Conservation (phyloP, 2,888 invertebrate genomes). For the Ptychoptera albimana region DNA sequence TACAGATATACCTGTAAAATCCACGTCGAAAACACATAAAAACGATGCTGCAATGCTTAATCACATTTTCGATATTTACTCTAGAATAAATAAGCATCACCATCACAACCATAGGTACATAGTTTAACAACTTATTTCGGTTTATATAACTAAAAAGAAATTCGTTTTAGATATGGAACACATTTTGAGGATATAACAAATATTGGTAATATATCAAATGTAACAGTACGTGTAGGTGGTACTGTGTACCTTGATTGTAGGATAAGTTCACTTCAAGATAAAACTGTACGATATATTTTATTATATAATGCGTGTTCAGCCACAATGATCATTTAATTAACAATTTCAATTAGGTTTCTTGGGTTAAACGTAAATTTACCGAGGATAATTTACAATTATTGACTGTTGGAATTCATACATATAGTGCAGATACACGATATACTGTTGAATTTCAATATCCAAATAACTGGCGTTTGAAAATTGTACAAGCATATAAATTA, state of each 20-base stretch:
- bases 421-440: slow-evolving; percentile 40
- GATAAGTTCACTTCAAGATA: slow-evolving; percentile 46
- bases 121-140: too few species aligned
- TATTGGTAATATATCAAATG: slow-evolving; percentile 39
- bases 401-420: slow-evolving; percentile 40
- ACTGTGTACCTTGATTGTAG: slow-evolving; percentile 47
- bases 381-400: slow-evolving; percentile 41
- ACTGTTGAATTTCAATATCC: slow-evolving; percentile 43
- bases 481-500: slow-evolving; percentile 21
- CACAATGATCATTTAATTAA: background rate
- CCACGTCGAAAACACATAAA: too few species aligned
- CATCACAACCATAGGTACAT: too few species aligned
- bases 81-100: too few species aligned
- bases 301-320: background rate
- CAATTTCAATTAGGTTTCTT: slow-evolving; percentile 38
- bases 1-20: too few species aligned
- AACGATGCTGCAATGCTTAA: too few species aligned
- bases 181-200: slow-evolving; percentile 37
- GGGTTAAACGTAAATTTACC: slow-evolving; percentile 38
- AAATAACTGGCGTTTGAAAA: slow-evolving; percentile 30
- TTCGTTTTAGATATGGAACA: slow-evolving; percentile 36
- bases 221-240: slow-evolving; percentile 49
- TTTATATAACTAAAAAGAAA: too few species aligned
- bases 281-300: slow-evolving; percentile 36
- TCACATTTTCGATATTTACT: too few species aligned